Evolutionary conservation across 1,140 invertebrate species (phyloP).

Genomic region (Ceratoteleas bidentatus): DNA sequence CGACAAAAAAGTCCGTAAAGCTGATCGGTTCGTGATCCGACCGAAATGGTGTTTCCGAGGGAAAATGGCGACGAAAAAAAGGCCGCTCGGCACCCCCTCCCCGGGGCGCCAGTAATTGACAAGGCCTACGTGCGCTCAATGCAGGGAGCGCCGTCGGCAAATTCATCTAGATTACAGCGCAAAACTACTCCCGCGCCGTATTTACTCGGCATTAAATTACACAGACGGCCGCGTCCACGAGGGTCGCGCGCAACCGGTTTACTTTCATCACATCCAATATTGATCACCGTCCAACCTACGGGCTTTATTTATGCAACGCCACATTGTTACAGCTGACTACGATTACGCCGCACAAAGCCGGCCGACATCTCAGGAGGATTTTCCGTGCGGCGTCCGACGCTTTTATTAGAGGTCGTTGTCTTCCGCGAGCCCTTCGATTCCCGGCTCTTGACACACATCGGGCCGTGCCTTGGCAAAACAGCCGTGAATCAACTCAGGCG

Average conservation of each 20-base stretch:
- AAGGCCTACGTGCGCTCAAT: conserved; percentile 61
- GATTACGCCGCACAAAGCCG: conserved; percentile 47
- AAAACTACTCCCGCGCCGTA: conserved; percentile 77
- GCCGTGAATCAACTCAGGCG: too few relatives aligned
- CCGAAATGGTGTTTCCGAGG: background rate
- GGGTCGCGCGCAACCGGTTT: conserved; percentile 74
- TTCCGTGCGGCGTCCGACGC: conserved; percentile 23
- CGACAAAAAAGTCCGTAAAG: too few relatives aligned
- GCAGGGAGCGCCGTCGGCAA: conserved; percentile 68
- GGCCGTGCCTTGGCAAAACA: too few relatives aligned
- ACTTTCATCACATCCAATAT: conserved; percentile 80
- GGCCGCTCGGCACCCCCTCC: conserved; percentile 26
- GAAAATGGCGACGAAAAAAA: background rate
- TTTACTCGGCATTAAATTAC: conserved; percentile 80
- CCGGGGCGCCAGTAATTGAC: conserved; percentile 69
- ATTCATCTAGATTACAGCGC: conserved; percentile 79
- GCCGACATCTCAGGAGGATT: conserved; percentile 43
- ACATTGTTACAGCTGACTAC: conserved; percentile 69
- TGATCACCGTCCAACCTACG: conserved; percentile 73
- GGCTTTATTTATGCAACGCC: conserved; percentile 77
- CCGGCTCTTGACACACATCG: too few relatives aligned
- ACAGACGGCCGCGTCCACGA: conserved; percentile 72
- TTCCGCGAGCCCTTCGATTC: background rate
- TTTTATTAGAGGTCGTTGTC: conserved; percentile 9
- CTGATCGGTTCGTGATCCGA: background rate